phyloP scores from a whole-genome alignment of 2,797 vertebrate genomes.

The Distichodus sexfasciatus region DNA sequence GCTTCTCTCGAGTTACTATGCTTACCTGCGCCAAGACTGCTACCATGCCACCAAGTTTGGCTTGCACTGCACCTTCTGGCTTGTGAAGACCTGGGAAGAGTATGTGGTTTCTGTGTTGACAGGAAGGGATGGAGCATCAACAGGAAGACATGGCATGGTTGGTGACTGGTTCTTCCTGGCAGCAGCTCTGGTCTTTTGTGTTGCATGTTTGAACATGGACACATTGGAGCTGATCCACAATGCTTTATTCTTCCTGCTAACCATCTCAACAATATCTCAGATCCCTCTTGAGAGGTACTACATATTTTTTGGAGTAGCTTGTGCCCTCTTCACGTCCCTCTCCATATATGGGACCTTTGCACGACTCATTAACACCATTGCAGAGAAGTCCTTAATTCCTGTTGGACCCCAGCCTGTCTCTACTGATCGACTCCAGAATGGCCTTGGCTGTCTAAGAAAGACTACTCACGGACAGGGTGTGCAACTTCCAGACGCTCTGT shows the following conservation, averaged over 20 bases:
- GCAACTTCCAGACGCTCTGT: constrained; percentile 75
- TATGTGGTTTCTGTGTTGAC: constrained; percentile 69
- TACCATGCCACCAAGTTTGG: constrained; percentile 85
- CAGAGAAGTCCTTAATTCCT: constrained; percentile 82
- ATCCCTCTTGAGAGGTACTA: constrained; percentile 69
- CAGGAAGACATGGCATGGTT: constrained; percentile 72
- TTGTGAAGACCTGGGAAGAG: constrained; percentile 86
- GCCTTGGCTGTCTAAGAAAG: constrained; percentile 43
- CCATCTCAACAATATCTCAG: constrained; percentile 75
- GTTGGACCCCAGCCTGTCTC: constrained; percentile 75
- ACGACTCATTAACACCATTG: constrained; percentile 84
- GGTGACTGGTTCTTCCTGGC: constrained; percentile 87
- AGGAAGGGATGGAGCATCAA: constrained; percentile 26
- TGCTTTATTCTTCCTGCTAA: constrained; percentile 75
- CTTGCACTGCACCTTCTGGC: constrained; percentile 80
- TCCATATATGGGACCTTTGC: constrained; percentile 82
- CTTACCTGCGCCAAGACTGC: constrained; percentile 78
- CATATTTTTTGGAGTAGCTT: constrained; percentile 79
- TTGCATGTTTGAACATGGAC: constrained; percentile 78
- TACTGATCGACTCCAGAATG: constrained; percentile 63
- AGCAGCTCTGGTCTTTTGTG: constrained; percentile 70
- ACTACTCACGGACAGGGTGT: constrained; percentile 39
- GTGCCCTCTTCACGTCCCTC: constrained; percentile 70
- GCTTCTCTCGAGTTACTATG: constrained; percentile 83
- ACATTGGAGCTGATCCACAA: constrained; percentile 82